These are phyloP conservation scores for Paraescarpia echinospica DNA, from an alignment of 1,140 invertebrate species.

Conservation along the genomic window DNA sequence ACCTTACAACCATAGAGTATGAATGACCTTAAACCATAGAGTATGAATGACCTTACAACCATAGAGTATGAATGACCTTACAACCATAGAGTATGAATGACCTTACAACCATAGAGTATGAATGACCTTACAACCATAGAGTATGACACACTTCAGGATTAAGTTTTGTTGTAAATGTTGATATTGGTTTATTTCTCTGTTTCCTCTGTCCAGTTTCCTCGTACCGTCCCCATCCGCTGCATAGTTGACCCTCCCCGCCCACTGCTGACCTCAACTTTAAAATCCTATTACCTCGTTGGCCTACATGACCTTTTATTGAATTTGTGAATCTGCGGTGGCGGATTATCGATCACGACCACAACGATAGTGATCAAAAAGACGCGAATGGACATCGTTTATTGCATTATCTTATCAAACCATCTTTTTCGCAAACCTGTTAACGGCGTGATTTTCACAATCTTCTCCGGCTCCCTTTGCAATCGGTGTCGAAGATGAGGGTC, in stretches of 20 bases:
- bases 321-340: background rate
- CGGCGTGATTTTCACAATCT: background rate
- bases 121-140: too few relatives aligned
- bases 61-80: too few relatives aligned
- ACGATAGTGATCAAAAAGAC: background rate
- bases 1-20: too few relatives aligned
- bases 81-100: too few relatives aligned
- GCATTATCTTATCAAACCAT: background rate
- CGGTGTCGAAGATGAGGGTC: background rate
- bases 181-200: background rate
- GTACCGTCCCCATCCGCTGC: background rate
- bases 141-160: slow-evolving; percentile 34
- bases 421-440: background rate
- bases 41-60: too few relatives aligned
- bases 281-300: background rate
- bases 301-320: background rate
- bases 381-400: background rate
- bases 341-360: background rate
- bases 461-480: background rate
- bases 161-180: slow-evolving; percentile 21
- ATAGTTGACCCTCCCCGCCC: background rate
- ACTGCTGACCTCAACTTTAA: background rate
- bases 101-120: too few relatives aligned
- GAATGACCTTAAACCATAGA: too few relatives aligned
- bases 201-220: background rate